phyloP scores from a whole-genome alignment of 1,140 invertebrate species.

The Monomorium pharaonis region DNA sequence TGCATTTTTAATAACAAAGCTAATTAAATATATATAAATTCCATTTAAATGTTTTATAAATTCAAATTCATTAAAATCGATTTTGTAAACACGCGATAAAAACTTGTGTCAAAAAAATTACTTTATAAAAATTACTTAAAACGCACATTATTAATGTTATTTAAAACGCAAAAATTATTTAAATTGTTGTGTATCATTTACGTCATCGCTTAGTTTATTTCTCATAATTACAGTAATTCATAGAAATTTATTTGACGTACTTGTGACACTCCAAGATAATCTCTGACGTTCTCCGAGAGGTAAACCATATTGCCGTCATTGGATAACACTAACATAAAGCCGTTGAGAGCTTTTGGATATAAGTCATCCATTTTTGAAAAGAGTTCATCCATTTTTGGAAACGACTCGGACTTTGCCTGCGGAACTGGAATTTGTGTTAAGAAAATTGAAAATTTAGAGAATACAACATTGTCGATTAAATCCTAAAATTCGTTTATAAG shows the following conservation, averaged over 20 bases:
- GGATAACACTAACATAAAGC: constrained; percentile 94
- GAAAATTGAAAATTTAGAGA: constrained; percentile 28
- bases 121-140: neutral
- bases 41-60: neutral
- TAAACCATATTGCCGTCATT: constrained; percentile 96
- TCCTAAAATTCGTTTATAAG: neutral
- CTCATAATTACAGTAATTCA: neutral
- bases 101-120: neutral
- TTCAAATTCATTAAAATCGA: neutral
- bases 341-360: constrained; percentile 93
- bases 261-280: constrained; percentile 95
- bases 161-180: neutral
- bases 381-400: constrained; percentile 85
- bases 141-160: neutral
- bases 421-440: constrained; percentile 77
- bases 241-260: constrained; percentile 83
- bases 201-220: neutral
- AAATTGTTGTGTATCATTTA: neutral
- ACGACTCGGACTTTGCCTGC: constrained; percentile 79
- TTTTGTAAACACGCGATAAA: neutral
- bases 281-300: constrained; percentile 95
- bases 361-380: too few species aligned
- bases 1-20: neutral
- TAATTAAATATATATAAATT: neutral
- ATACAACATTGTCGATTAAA: neutral